Evolutionary conservation across 1,140 invertebrate species (phyloP).

Genomic region (Araneus ventricosus): DNA sequence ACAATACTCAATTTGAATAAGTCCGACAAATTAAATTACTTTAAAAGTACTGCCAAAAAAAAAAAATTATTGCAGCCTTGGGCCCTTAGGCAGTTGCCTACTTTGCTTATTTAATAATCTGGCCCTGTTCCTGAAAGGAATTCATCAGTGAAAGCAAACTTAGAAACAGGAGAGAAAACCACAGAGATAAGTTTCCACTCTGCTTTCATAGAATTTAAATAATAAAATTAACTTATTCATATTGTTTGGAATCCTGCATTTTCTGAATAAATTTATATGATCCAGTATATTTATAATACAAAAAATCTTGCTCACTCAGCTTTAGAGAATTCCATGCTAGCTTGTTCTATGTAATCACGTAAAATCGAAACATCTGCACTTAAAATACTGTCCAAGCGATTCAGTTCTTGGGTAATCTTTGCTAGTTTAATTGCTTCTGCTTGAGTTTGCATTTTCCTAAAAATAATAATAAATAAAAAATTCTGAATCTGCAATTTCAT

Average conservation of each 20-base stretch:
- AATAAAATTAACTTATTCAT: neutral
- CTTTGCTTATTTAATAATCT: too few species aligned
- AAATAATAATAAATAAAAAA: conserved; percentile 44
- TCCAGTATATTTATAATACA: neutral
- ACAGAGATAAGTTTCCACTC: too few species aligned
- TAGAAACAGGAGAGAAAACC: too few species aligned
- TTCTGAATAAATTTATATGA: neutral
- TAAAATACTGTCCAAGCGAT: conserved; percentile 84
- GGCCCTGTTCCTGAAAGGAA: too few species aligned
- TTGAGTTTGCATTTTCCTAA: conserved; percentile 86
- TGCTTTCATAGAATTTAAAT: too few species aligned
- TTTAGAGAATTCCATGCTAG: conserved; percentile 85
- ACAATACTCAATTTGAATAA: too few species aligned
- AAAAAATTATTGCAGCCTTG: too few species aligned
- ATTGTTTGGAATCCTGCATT: neutral
- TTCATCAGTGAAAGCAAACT: too few species aligned
- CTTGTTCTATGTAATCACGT: conserved; percentile 88
- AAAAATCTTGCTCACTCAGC: conserved; percentile 80
- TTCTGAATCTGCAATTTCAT: neutral
- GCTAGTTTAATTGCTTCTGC: conserved; percentile 86
- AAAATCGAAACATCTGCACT: conserved; percentile 87
- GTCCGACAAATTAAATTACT: too few species aligned
- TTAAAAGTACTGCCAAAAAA: too few species aligned
- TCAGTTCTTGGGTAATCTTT: conserved; percentile 87
- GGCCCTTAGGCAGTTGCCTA: too few species aligned